A percentile compares a stretch with the other conserved stretches of the same genome.
Conservation (phyloP, 2,888 invertebrate genomes). For the Calliphora vomitoria region DNA sequence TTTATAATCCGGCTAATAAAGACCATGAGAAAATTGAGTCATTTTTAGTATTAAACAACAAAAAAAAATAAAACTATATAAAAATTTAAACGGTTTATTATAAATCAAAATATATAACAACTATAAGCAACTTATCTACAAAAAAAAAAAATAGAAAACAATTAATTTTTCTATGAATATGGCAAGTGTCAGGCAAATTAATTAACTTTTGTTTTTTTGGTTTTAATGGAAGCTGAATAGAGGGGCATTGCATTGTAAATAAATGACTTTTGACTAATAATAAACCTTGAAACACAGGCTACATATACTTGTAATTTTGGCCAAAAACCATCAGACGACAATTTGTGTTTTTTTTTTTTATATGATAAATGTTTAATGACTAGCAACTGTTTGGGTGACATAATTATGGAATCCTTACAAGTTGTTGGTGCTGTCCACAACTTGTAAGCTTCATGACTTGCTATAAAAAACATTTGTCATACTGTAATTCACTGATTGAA, state of each 20-base stretch:
- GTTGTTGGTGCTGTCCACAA: not conserved
- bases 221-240: not conserved
- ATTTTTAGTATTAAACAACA: not conserved
- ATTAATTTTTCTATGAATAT: slow-evolving; percentile 12
- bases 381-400: not conserved
- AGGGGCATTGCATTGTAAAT: not conserved
- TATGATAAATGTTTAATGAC: not conserved
- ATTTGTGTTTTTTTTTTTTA: not conserved
- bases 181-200: not conserved
- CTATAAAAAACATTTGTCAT: not conserved
- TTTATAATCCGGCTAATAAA: slow-evolving; percentile 1
- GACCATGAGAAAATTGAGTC: not conserved
- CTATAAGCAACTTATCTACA: not conserved
- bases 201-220: not conserved
- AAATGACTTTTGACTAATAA: not conserved
- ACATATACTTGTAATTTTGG: not conserved
- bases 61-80: slow-evolving; percentile 1
- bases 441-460: not conserved
- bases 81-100: not conserved
- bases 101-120: not conserved
- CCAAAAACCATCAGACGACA: not conserved
- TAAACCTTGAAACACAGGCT: not conserved
- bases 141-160: not conserved
- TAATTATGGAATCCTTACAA: not conserved
- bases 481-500: not conserved